A percentile compares a stretch with the other conserved stretches of the same genome.
These are phyloP conservation scores for Discoglossus pictus DNA, from an alignment of 2,797 vertebrate species.

Conservation along the genomic window DNA sequence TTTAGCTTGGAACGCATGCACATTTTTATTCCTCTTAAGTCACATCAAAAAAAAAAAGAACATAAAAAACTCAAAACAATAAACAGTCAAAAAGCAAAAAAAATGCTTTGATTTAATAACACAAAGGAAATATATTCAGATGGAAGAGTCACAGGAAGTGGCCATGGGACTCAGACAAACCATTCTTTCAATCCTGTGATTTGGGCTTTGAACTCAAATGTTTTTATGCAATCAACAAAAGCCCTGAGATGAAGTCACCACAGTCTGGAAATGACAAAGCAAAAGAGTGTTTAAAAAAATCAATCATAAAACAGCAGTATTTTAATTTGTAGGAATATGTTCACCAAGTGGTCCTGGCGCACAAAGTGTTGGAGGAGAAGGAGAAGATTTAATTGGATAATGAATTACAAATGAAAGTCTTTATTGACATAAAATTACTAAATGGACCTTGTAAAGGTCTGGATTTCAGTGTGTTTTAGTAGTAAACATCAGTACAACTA, in stretches of 20 bases:
- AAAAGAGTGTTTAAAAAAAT: not conserved
- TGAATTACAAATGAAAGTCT: too few species aligned
- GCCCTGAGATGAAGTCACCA: not conserved
- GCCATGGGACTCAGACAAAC: constrained; percentile 28
- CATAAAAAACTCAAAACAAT: constrained; percentile 57
- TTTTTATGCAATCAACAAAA: constrained; percentile 13
- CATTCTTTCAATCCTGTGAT: constrained; percentile 1
- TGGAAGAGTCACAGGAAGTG: constrained; percentile 50
- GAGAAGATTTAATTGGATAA: too few species aligned
- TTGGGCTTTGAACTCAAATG: constrained; percentile 25
- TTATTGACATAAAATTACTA: too few species aligned
- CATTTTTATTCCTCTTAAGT: constrained; percentile 18
- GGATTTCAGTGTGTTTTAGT: too few species aligned
- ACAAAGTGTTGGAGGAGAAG: too few species aligned
- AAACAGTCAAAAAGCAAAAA: constrained; percentile 50
- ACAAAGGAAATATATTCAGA: constrained; percentile 57
- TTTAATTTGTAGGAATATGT: too few species aligned
- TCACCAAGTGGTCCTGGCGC: too few species aligned
- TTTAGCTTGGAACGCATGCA: not conserved
- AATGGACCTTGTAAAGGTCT: too few species aligned
- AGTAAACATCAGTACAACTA: too few species aligned
- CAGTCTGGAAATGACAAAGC: not conserved
- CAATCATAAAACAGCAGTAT: not conserved
- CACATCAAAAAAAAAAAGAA: constrained; percentile 38
- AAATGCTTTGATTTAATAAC: constrained; percentile 59